A percentile compares a stretch with the other conserved stretches of the same genome.
These are phyloP conservation scores for Caenorhabditis sp. DNA, from an alignment of 2,888 invertebrate genomes.

Conservation along the genomic window DNA sequence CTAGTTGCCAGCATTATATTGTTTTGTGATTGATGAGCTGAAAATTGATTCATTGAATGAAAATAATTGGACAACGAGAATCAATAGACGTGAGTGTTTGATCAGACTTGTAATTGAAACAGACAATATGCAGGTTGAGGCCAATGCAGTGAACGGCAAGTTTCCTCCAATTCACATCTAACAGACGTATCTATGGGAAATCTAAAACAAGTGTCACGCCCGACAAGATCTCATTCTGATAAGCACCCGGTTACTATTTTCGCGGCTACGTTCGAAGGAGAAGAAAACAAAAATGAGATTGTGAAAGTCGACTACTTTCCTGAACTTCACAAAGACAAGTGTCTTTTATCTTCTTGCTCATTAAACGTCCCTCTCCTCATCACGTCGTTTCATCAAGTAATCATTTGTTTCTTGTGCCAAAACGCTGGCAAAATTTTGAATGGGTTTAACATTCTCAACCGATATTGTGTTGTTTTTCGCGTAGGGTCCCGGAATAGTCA, in stretches of 20 bases:
- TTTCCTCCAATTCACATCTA: slow-evolving; percentile 11
- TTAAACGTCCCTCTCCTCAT: slow-evolving; percentile 26
- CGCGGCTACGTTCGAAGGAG: slow-evolving; percentile 23
- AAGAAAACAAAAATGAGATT: slow-evolving; percentile 9
- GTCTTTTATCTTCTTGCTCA: slow-evolving; percentile 47
- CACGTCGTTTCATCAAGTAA: slow-evolving; percentile 63
- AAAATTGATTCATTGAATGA: background rate
- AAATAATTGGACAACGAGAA: background rate
- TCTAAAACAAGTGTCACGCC: slow-evolving; percentile 60
- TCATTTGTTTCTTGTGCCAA: slow-evolving; percentile 49
- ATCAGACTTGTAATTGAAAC: slow-evolving; percentile 7
- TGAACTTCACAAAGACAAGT: slow-evolving; percentile 9
- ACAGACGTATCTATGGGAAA: slow-evolving; percentile 44
- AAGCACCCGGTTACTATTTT: slow-evolving; percentile 59
- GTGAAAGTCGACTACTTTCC: slow-evolving; percentile 17
- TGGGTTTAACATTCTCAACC: slow-evolving; percentile 7
- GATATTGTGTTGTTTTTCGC: slow-evolving; percentile 14
- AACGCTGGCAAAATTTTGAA: slow-evolving; percentile 40
- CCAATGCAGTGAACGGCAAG: slow-evolving; percentile 37
- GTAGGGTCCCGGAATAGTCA: background rate
- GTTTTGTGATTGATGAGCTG: slow-evolving; percentile 62
- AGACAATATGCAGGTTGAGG: slow-evolving; percentile 44
- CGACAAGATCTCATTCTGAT: slow-evolving; percentile 45
- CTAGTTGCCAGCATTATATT: slow-evolving; percentile 60
- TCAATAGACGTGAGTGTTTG: background rate